Conservation (phyloP, 2,113 vertebrate species). For the Hippocampus guttulatus region DNA sequence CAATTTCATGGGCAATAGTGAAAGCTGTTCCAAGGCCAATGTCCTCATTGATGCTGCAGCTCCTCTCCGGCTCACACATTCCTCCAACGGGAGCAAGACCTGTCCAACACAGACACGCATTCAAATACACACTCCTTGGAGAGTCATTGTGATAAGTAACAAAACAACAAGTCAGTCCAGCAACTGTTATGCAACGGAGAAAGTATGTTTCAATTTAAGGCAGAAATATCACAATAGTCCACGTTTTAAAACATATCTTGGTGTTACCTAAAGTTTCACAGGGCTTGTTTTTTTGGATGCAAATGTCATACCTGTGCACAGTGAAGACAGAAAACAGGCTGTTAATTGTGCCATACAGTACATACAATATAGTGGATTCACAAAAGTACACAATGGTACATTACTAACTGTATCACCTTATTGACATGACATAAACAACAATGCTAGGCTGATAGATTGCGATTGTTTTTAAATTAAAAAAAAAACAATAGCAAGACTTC, state of each 20-base stretch:
- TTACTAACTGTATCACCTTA: slow-evolving; percentile 10
- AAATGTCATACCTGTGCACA: slow-evolving; percentile 89
- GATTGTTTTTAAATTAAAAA: slow-evolving; percentile 13
- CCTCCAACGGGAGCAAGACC: slow-evolving; percentile 94
- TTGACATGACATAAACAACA: slow-evolving; percentile 25
- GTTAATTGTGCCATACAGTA: background rate
- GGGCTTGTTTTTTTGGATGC: slow-evolving; percentile 99
- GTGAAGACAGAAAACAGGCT: slow-evolving; percentile 9
- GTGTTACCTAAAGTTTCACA: slow-evolving; percentile 91
- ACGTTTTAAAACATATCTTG: background rate
- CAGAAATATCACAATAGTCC: background rate
- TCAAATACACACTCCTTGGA: slow-evolving; percentile 6
- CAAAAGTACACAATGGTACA: background rate
- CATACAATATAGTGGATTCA: background rate
- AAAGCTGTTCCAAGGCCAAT: slow-evolving; percentile 96
- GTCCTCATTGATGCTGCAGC: slow-evolving; percentile 98
- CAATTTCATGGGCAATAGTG: slow-evolving; percentile 97
- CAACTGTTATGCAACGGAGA: background rate
- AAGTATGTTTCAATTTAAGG: background rate
- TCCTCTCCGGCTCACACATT: slow-evolving; percentile 95
- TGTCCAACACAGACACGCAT: slow-evolving; percentile 48
- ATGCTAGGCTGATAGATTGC: slow-evolving; percentile 43
- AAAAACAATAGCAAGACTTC: slow-evolving; percentile 69
- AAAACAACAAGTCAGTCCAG: background rate
- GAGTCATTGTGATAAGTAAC: background rate